These are phyloP conservation scores for Panonychus citri DNA, from an alignment of 1,140 invertebrate genomes.

Conservation along the genomic window DNA sequence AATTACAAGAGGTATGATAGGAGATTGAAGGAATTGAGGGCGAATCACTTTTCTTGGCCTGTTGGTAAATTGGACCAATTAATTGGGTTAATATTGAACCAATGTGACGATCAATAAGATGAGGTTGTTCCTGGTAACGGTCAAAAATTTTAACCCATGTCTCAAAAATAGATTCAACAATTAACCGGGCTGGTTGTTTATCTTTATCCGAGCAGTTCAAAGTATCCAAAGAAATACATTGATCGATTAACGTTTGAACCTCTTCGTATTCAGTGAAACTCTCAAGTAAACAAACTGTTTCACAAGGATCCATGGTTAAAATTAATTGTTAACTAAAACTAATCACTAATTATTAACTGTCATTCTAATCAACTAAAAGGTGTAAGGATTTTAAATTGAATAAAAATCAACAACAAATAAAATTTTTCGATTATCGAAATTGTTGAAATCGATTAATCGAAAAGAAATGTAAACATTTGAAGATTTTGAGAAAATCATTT, in stretches of 20 bases:
- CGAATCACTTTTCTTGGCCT: not conserved
- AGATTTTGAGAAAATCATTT: no score
- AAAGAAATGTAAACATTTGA: no score
- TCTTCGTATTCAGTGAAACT: no score
- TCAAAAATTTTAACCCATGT: not conserved
- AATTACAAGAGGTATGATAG: not conserved
- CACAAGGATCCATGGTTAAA: no score
- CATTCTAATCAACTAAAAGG: no score
- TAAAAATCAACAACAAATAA: no score
- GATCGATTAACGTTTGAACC: not conserved
- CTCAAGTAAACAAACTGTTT: no score
- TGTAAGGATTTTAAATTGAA: no score
- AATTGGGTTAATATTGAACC: not conserved
- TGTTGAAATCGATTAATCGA: no score
- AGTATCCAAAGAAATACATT: not conserved
- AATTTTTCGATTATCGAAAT: no score
- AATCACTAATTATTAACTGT: no score
- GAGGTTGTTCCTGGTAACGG: conserved; percentile 2
- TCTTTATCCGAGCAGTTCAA: not conserved
- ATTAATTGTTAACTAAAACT: no score
- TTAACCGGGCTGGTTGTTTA: not conserved
- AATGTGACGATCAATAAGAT: not conserved
- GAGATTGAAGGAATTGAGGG: not conserved
- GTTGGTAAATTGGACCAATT: not conserved
- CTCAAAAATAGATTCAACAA: not conserved